Base-by-base conservation (phyloP, 2,888 invertebrate species). In the Leptopilina syphax region DNA sequence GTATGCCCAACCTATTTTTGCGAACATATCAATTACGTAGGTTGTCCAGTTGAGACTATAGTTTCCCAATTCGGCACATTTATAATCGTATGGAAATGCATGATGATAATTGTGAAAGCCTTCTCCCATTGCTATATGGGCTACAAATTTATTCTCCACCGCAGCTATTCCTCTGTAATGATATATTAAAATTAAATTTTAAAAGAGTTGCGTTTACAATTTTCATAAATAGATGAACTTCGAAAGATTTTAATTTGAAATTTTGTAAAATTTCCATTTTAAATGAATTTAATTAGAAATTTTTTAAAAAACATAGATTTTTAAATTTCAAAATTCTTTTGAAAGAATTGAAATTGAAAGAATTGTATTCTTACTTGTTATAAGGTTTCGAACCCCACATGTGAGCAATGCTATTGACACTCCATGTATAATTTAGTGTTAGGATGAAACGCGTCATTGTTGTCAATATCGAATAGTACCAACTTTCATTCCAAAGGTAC, bases 391-490 rank as follows among this genome's bases (percentile, higher is more conserved):
- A 81, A 0, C 92, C 92, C 87, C 88, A 92, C n/a, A 90, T 85
- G 89, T 95, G 95, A 24, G 94, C 94, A 1, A 93, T 93, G 81
- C 94, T 94, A 88, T 95, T 95, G 60, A 95, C 94, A 50, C 93
- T 90, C 94, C 94, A 95, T 0, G 94, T 94, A 79, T 92, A 91
- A 87, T 95, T 93, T 18, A 95, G 91, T 0, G 91, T 89, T 50
- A 92, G 81, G 9, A 91, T 88, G 87, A 94, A 94, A 47, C 95
- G 93, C 6, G 12, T 2, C 2, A 92, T 91, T 77, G 93, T 91
- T 0, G 93, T 88, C 82, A 93, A 90, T 85, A 93, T 92, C 0
- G 94, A 92, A 73, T 91, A 91, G 82, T 88, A 89, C 81, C 92
- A 90, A 0, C 90, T 89, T 87, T 95, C 95, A 63, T 93, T 93